Percentiles rank a stretch among this genome's conserved stretches.
Evolutionary conservation across 2,113 vertebrate species (phyloP).

Genomic region (Vicugna pacos): DNA sequence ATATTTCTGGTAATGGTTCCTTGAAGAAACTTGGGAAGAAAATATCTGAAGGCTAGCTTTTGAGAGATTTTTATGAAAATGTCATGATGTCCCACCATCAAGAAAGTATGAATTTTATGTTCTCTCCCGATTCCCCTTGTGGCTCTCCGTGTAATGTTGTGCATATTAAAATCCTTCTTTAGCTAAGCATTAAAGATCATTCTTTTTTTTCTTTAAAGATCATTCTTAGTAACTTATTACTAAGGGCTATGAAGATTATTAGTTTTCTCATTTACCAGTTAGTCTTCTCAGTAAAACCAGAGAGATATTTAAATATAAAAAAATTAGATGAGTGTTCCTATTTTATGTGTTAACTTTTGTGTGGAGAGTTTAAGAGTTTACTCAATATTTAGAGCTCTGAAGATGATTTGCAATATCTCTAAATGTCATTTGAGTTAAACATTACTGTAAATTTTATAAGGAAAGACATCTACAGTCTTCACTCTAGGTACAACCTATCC

Average conservation of each 20-base stretch:
- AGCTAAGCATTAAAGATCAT: slow-evolving; percentile 1
- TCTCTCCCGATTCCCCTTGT: neutral
- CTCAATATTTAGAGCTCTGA: slow-evolving; percentile 1
- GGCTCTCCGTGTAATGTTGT: neutral
- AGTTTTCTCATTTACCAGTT: slow-evolving; percentile 12
- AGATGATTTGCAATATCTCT: neutral
- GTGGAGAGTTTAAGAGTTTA: neutral
- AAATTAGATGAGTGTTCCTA: neutral
- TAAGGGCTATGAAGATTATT: neutral
- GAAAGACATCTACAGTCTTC: neutral
- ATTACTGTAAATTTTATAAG: neutral
- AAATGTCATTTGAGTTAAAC: neutral
- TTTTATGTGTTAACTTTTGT: slow-evolving; percentile 9
- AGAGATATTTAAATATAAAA: neutral
- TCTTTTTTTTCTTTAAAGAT: neutral
- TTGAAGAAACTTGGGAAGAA: neutral
- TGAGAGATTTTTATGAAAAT: neutral
- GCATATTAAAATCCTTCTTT: neutral
- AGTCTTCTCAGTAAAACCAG: neutral
- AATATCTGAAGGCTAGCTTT: neutral
- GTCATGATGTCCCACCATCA: neutral
- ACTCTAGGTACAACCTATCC: neutral
- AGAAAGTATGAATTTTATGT: neutral
- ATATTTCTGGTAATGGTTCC: neutral
- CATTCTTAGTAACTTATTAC: neutral